A percentile compares a stretch with the other conserved stretches of the same genome.
Conservation (phyloP, 1,140 invertebrate species). For the Papilio glaucus region DNA sequence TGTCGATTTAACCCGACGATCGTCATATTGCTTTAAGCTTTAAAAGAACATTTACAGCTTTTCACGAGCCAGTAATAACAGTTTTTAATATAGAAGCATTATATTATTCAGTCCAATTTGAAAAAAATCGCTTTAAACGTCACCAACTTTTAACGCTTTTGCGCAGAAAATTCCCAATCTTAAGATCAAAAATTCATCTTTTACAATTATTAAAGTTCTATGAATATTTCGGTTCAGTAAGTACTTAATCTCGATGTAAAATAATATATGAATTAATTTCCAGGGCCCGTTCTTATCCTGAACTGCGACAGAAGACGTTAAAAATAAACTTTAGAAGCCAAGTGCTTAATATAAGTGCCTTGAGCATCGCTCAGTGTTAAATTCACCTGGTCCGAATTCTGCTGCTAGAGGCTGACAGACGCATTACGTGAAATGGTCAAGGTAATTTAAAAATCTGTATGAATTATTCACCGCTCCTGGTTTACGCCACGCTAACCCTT, state of each 20-base stretch:
- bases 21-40: slow-evolving; percentile 43
- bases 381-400: slow-evolving; percentile 56
- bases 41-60: slow-evolving; percentile 43
- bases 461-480: slow-evolving; percentile 75
- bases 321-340: slow-evolving; percentile 65
- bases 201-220: slow-evolving; percentile 15
- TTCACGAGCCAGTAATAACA: slow-evolving; percentile 40
- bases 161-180: not conserved
- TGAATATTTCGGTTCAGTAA: not conserved
- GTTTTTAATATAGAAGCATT: slow-evolving; percentile 38
- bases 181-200: not conserved
- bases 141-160: not conserved
- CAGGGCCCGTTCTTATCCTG: slow-evolving; percentile 76
- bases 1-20: slow-evolving; percentile 63
- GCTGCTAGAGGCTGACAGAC: slow-evolving; percentile 61
- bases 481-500: slow-evolving; percentile 76
- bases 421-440: slow-evolving; percentile 81
- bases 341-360: slow-evolving; percentile 66
- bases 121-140: slow-evolving; percentile 2
- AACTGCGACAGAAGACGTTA: slow-evolving; percentile 69
- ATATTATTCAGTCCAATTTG: slow-evolving; percentile 37
- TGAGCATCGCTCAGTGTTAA: slow-evolving; percentile 64
- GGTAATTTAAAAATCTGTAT: slow-evolving; percentile 77
- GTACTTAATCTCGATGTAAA: slow-evolving; percentile 18
- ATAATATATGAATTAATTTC: slow-evolving; percentile 72